Evolutionary conservation across 2,888 invertebrate genomes (phyloP).

Genomic region (Sphaerophoria taeniata): DNA sequence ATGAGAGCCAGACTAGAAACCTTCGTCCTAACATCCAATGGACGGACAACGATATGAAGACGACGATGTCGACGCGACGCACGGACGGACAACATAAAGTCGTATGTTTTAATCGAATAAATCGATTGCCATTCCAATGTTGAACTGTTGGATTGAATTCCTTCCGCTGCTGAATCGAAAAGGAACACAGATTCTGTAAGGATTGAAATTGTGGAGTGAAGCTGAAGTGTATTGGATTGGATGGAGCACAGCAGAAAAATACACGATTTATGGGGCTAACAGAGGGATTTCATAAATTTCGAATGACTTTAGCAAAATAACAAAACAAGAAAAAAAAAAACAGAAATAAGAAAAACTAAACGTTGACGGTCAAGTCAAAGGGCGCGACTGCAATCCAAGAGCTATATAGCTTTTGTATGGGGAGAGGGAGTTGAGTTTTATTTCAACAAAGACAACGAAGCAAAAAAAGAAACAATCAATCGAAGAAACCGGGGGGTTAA

Average conservation of each 20-base stretch:
- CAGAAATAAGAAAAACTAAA: neutral
- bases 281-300: constrained; percentile 72
- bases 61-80: no score
- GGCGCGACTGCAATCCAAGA: constrained; percentile 33
- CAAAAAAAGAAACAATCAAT: constrained; percentile 49
- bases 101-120: constrained; percentile 73
- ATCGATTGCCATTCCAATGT: constrained; percentile 72
- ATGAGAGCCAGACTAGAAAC: constrained; percentile 35
- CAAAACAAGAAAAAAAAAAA: neutral
- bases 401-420: no score
- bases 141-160: constrained; percentile 73
- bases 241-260: constrained; percentile 23
- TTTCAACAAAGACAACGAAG: constrained; percentile 16
- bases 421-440: constrained; percentile 23
- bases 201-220: constrained; percentile 21
- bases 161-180: constrained; percentile 50
- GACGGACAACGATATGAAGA: constrained; percentile 27
- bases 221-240: neutral
- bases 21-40: constrained; percentile 16
- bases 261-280: constrained; percentile 62
- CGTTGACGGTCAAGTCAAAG: constrained; percentile 48
- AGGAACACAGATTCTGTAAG: constrained; percentile 53
- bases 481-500: constrained; percentile 34
- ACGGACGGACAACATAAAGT: constrained; percentile 28
- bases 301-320: constrained; percentile 52